Percentiles rank a stretch among this genome's conserved stretches.
Evolutionary conservation across 2,797 vertebrate genomes (phyloP).

Genomic region (Phrynocephalus guinanensis): DNA sequence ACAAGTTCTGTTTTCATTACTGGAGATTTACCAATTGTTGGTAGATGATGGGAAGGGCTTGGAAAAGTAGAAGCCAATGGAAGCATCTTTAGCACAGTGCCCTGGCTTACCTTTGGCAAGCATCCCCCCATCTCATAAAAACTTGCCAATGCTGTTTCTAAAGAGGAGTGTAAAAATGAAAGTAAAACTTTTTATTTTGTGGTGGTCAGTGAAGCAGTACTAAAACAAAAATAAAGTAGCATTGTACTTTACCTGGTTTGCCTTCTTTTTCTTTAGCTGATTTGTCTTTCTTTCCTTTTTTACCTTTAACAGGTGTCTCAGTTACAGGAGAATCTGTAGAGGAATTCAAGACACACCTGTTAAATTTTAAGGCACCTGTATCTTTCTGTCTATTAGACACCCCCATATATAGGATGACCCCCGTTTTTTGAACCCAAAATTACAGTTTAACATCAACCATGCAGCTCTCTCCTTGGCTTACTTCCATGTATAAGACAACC

Average conservation of each 20-base stretch:
- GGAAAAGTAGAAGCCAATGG: neutral
- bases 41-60: neutral
- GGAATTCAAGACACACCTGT: conserved; percentile 44
- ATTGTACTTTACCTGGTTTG: conserved; percentile 24
- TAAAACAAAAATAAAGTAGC: conserved; percentile 21
- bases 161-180: neutral
- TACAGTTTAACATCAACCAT: too few relatives aligned
- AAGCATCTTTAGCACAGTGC: neutral
- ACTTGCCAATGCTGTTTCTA: neutral
- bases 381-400: too few relatives aligned
- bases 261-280: conserved; percentile 54
- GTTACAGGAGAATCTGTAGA: conserved; percentile 44
- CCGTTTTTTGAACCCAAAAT: too few relatives aligned
- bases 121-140: neutral
- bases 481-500: too few relatives aligned
- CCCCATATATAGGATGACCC: too few relatives aligned
- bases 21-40: neutral
- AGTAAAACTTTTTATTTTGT: neutral
- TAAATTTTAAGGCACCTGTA: too few relatives aligned
- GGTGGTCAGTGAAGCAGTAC: conserved; percentile 15
- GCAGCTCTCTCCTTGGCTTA: too few relatives aligned
- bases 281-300: conserved; percentile 65
- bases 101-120: neutral
- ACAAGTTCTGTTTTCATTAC: neutral
- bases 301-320: conserved; percentile 52